Conservation (phyloP, 2,888 invertebrate species). For the Nomada lathburiana region DNA sequence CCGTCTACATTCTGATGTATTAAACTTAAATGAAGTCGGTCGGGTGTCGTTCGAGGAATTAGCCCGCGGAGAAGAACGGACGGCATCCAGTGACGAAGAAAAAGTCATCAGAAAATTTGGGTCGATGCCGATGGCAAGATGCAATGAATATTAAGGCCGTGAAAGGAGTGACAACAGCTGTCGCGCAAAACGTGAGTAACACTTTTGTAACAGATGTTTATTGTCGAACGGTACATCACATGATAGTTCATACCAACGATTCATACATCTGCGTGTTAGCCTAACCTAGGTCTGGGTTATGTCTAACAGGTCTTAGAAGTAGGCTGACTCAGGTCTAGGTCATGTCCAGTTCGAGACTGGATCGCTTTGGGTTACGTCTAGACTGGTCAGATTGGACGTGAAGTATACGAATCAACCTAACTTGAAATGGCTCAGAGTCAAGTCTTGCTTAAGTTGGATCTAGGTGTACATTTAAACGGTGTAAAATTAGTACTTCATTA, state of each 20-base stretch:
- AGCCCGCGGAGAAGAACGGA: background rate
- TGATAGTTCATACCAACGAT: background rate
- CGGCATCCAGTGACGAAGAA: background rate
- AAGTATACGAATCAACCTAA: background rate
- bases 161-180: slow-evolving; percentile 39
- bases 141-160: background rate
- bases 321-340: slow-evolving; percentile 25
- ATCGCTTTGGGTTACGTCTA: slow-evolving; percentile 20
- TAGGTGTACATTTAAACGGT: background rate
- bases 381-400: background rate
- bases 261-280: background rate
- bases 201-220: slow-evolving; percentile 32
- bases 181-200: slow-evolving; percentile 40
- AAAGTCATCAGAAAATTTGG: slow-evolving; percentile 56
- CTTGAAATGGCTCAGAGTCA: background rate
- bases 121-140: slow-evolving; percentile 49
- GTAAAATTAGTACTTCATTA: no score
- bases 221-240: slow-evolving; percentile 27
- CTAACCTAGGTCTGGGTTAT: slow-evolving; percentile 26
- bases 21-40: no score
- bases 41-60: background rate
- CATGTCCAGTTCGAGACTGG: slow-evolving; percentile 25
- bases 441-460: background rate
- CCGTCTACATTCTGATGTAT: no score
- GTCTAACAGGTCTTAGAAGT: slow-evolving; percentile 15